These are phyloP conservation scores for Patella depressa DNA, from an alignment of 2,888 invertebrate species.

Conservation along the genomic window DNA sequence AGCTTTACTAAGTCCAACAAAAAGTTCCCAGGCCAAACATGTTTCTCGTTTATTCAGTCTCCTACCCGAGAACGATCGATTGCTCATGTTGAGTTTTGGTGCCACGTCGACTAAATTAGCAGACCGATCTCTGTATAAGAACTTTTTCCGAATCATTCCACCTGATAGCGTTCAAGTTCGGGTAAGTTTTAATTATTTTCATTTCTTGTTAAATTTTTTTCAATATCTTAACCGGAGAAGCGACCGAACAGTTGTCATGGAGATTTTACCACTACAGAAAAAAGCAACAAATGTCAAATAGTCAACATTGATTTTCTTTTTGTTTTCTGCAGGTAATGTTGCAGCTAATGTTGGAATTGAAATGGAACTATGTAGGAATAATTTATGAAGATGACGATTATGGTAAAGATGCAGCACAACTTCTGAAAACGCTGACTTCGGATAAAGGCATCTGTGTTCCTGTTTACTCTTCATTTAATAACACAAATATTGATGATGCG, in stretches of 20 bases:
- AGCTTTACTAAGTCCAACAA: not conserved
- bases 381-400: not conserved
- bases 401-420: not conserved
- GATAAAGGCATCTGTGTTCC: not conserved
- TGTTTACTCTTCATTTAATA: not conserved
- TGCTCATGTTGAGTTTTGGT: not conserved
- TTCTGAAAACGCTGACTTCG: not conserved
- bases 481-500: too few relatives aligned
- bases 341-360: not conserved
- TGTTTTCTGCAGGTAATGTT: not conserved
- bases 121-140: not conserved
- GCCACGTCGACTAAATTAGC: not conserved
- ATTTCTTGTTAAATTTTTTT: too few relatives aligned
- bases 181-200: not conserved
- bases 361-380: slow-evolving; percentile 1
- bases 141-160: not conserved
- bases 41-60: not conserved
- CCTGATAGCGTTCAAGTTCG: not conserved
- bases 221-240: too few relatives aligned
- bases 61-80: not conserved
- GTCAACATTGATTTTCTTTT: too few relatives aligned
- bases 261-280: too few relatives aligned
- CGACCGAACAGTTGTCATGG: too few relatives aligned
- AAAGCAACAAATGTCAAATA: too few relatives aligned
- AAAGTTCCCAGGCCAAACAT: not conserved